Evolutionary conservation across 2,797 vertebrate genomes (phyloP).

Genomic region (Lepilemur septentrionalis): DNA sequence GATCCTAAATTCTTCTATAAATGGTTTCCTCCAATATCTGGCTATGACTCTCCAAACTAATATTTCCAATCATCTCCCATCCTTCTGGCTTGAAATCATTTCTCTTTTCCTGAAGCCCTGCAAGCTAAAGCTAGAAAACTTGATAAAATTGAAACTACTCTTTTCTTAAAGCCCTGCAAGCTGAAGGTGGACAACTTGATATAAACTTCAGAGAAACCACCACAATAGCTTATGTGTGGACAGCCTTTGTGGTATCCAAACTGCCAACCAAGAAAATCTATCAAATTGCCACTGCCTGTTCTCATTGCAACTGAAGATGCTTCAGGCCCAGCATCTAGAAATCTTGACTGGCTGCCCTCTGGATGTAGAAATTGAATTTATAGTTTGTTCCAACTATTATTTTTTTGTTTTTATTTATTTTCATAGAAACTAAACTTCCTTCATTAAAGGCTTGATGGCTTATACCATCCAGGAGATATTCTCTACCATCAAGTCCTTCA

Average conservation of each 20-base stretch:
- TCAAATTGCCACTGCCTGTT: neutral
- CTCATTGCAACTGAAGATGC: neutral
- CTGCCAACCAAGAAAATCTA: neutral
- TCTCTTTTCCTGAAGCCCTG: neutral
- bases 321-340: neutral
- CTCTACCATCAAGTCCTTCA: too few species aligned
- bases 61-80: neutral
- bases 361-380: neutral
- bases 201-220: neutral
- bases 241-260: neutral
- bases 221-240: neutral
- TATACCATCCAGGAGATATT: too few species aligned
- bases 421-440: neutral
- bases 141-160: neutral
- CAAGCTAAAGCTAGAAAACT: neutral
- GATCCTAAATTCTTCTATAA: neutral
- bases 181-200: neutral
- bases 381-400: neutral
- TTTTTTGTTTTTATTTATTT: neutral
- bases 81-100: neutral
- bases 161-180: neutral
- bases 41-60: neutral
- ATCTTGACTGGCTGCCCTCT: neutral
- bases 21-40: neutral
- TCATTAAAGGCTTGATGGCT: too few species aligned